Evolutionary conservation across 92 coral and sea anemone genomes (phyloP), one percentile per base, ranked within the genome.

Genomic region (Zoanthus sociatus): DNA sequence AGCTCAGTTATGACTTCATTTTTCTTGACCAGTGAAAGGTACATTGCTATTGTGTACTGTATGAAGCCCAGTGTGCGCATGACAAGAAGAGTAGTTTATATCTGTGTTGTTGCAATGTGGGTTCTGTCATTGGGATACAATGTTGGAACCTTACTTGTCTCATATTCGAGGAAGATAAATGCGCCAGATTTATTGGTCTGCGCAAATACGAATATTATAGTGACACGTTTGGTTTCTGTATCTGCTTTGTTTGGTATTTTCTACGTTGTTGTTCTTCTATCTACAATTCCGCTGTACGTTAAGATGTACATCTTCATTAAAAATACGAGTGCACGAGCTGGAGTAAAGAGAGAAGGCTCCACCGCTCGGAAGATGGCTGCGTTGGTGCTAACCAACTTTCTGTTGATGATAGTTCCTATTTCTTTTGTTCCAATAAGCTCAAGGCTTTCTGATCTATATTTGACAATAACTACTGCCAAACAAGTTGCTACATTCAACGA

Each of bases 341-440:
- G 84, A 3, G 73, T 79, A 18, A 79, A 46, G 17, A 61, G 84
- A 63, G 84, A 79, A 64, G 55, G 84, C 1, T 4, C 58, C 16
- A 63, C 71, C 6, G 84, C 84, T 16, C 42, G 55, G 26, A 79
- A 79, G 71, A 79, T 79, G 84, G 84, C 84, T 9, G 0, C 42
- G 16, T 20, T 79, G 45, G 84, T 79, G 55, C 16, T 79, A 33
- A 63, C 73, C 0, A 79, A 79, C n/a, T 78, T 78, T 37, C 13
- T 79, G 17, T 20, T 79, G 54, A 79, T 79, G 84, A 66, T 61
- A 0, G 17, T 63, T 60, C 84, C 84, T 7, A 79, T 79, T 60
- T 37, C 84, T 18, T 79, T 79, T 26, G 71, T 79, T n/a, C 84
- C 84, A 20, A 16, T 79, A 50, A 79, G 84, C 17, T 79, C 73